Evolutionary conservation across 2,888 invertebrate genomes (phyloP), one percentile per base, ranked within the genome.

Genomic region (Harpalus rubripes): DNA sequence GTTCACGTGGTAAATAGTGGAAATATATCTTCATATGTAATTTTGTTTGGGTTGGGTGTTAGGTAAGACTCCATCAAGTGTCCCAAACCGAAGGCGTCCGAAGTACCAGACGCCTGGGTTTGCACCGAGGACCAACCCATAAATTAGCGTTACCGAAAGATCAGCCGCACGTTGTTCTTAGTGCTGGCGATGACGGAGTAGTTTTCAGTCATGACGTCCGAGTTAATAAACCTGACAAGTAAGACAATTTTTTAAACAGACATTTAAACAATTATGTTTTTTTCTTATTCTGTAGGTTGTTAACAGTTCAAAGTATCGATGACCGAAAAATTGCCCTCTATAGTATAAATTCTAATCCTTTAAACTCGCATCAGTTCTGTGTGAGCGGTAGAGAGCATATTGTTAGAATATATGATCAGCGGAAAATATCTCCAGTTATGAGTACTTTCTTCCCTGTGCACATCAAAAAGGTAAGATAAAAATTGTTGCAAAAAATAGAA

Each of bases 111-210:
- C 92, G 92, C 94, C 84, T 95, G 88, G 92, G 95, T 88, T 94
- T 95, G 39, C 94, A 95, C 87, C 96, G 92, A 86, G 95, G 95
- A 81, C 94, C 98, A 1, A 96, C 96, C 39, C 97, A 98, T 92
- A 98, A 98, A 92, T 91, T 98, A 87, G 95, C 96, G 85, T 92
- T 97, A 86, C 93, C 95, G 87, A 93, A 94, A 7, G 94, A 95
- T 85, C 95, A 95, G 87, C 96, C 97, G 0, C 95, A 96, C 90
- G 91, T 95, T 82, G 93, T 96, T 76, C 92, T 98, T 32, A 97
- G 96, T 87, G 97, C 96, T 87, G 98, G 98, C 0, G 98, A 98
- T 92, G 98, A 98, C 92, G 96, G 96, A 0, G 92, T 94, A 85
- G 95, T 98, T 7, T 94, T 95, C 89, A 95, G 95, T 88, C 94